Base-by-base conservation (phyloP, 2,888 invertebrate species). In the Cantharis rustica region DNA sequence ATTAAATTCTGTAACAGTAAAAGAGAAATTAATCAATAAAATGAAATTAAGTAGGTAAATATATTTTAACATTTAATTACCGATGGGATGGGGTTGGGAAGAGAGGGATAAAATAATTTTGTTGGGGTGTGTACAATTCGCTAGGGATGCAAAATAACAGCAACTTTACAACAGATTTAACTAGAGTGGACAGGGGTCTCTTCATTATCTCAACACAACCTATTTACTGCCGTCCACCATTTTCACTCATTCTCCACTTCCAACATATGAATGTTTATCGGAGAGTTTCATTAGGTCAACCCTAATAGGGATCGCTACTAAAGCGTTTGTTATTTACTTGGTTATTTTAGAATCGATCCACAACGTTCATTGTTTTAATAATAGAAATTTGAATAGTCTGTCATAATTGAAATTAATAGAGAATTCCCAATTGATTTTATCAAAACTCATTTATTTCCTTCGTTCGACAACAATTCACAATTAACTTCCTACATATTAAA, bases 171-270 rank as follows among this genome's bases (percentile, higher is more conserved):
- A 85, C 86, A 84, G 85, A 86, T 86, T 85, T 84, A 85, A 85
- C 85, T 84, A 82, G 83, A 86, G 84, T 86, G 86, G 86, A 85
- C 86, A 86, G 84, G 84, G 85, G 80, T 80, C 85, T 84, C 85
- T 86, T 86, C 85, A 87, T 87, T 87, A 87, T 86, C 86, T 87
- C 86, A 86, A 86, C 86, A 85, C 85, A 82, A 85, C 83, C 85
- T 83, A 80, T 80, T 81, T 81, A 80, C 78, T 80, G 68, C 75
- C 68, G 70, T 27, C 79, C 77, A 76, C 78, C 73, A 79, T 79
- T 79, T 74, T 26, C 75, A 66, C 79, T 71, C 73, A 69, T 73
- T 72, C 73, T 70, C 72, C 77, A 68, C 62, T 71, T 71, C 70
- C 73, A 66, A 73, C 75, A 71, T 76, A 75, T 75, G 77, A 77